Percentiles rank a stretch among this genome's conserved stretches.
These are phyloP conservation scores for Vulpes vulpes DNA, from an alignment of 2,113 vertebrate genomes.

Conservation along the genomic window DNA sequence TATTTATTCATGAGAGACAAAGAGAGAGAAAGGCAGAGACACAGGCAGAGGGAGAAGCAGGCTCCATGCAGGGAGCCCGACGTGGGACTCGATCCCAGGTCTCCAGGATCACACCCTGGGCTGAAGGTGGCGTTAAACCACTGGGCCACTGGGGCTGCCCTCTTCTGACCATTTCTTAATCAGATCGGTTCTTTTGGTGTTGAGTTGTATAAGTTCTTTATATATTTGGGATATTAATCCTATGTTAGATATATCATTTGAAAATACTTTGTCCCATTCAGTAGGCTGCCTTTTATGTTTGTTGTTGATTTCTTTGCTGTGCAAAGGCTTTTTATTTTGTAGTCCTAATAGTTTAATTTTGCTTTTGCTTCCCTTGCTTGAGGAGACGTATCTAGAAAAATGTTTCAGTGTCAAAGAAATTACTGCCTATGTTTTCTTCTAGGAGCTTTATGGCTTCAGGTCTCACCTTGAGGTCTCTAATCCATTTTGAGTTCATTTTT, in stretches of 20 bases:
- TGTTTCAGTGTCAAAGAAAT: background rate
- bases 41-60: no score
- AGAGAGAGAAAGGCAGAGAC: no score
- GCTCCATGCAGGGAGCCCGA: no score
- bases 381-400: background rate
- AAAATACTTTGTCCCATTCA: background rate
- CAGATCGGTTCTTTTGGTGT: background rate
- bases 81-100: no score
- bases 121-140: no score
- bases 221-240: background rate
- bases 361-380: background rate
- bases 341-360: background rate
- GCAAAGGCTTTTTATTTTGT: background rate
- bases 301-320: background rate
- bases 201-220: background rate
- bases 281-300: background rate
- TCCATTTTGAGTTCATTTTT: background rate
- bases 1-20: no score
- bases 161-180: background rate
- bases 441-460: background rate
- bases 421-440: background rate
- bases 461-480: background rate
- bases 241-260: background rate
- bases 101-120: no score
- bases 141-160: no score